A percentile compares a stretch with the other conserved stretches of the same genome.
These are phyloP conservation scores for human DNA, from an alignment of 2,113 vertebrate genomes.

Conservation along the genomic window GRCh38 chr2:234754001-234754500, in stretches of 20 bases:
- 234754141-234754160: not conserved
- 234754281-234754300: fast-evolving
- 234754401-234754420: not conserved
- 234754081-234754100: not conserved
- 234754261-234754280: too few species aligned
- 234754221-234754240: not conserved
- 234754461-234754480: not conserved
- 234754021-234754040: not conserved
- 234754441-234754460: too few species aligned
- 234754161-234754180: not conserved
- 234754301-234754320: not conserved
- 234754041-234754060: not conserved
- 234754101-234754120: fast-evolving
- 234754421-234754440: fast-evolving
- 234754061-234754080: fast-evolving
- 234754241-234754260: not conserved
- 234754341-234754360: not conserved
- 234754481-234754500: not conserved
- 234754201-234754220: too few species aligned
- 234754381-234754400: not conserved
- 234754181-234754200: not conserved
- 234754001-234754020: not conserved
- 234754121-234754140: not conserved
- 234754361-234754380: too few species aligned
- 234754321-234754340: too few species aligned